Base-by-base conservation (phyloP, 1,140 invertebrate species). In the Heliconius eleuchia region DNA sequence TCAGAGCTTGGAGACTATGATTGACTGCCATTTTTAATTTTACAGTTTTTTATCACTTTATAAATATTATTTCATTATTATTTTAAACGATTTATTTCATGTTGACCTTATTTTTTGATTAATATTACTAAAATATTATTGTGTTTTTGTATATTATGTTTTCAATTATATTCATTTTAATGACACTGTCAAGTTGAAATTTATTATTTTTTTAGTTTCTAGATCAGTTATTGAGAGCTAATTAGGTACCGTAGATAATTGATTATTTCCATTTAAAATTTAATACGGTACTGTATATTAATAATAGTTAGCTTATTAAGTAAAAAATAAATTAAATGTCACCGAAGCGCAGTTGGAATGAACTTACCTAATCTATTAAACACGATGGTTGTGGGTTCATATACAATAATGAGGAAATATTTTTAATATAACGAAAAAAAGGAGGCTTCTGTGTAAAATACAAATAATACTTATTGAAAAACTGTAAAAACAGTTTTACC, bases 41-140 rank as follows among this genome's bases (percentile, higher is more conserved):
- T 66, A 66, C 13, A 16, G 3, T 11, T 27, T 66, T 66, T 27
- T 66, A 66, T 66, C 11, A 5, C n/a, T 66, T 13, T 27, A 66
- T 27, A 57, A 66, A 27, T 66, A 66, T 66, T 13, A 66, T 66
- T 66, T 27, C 60, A 66, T 1, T 30, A 27, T 4, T 27, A 27
- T 66, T 66, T 66, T 13, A 30, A 66, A 30, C 9, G 76, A 78
- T 73, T 73, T 77, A 83, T 83, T 77, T 50, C 79, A 42, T 78
- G 30, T 75, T 66, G 39, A 42, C 37, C 52, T 74, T 8, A 57
- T 75, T 78, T 77, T 80, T 73, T 81, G 5, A 71, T 4, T 57
- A 46, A 76, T 55, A 9, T 76, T 81, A 72, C 39, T 42, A 13
- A 70, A 73, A 55, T 55, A 71, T 77, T 70, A 30, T 77, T 72